Evolutionary conservation across 92 coral and sea anemone species (phyloP), one percentile per base, ranked within the genome.

Genomic region (Epizoanthus scotinus): DNA sequence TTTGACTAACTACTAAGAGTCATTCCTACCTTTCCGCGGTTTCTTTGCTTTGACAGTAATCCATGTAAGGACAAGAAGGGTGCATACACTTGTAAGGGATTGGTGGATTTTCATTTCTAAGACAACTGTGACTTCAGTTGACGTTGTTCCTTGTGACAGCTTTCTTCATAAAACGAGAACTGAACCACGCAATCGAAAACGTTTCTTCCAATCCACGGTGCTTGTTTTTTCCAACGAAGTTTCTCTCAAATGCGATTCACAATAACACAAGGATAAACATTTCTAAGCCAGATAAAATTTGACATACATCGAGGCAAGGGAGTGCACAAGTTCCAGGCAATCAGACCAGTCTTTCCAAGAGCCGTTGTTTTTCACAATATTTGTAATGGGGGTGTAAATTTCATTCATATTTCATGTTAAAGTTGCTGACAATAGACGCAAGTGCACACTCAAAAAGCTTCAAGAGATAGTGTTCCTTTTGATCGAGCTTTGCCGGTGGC

Each of bases 401-500:
- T 59, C 52, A 38, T 75, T 36, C 29, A 75, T 58, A 75, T 75
- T 75, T 75, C 40, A 75, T 75, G 81, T 25, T 58, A 29, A 22
- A 53, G 44, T 58, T 50, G 53, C 12, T 8, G 12, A 47, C 52
- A 47, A 47, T 47, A 9, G 26, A 75, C 13, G 26, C 42, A 68
- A 75, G 66, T 22, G 81, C 55, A 75, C 59, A 54, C 20, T 75
- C 67, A 40, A 59, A 5, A 8, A 18, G 55, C 20, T 6, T 26
- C 13, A 63, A 63, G 67, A 63, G 21, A 34, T 4, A 29, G 31
- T 75, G 81, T 75, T 75, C 57, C 81, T n/a, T 20, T 36, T 40
- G 67, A 75, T 31, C 26, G 69, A 22, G 6, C 24, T 47, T 18
- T 75, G 50, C 81, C 40, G 81, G 81, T 75, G 81, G 81, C 81